Evolutionary conservation across 2,113 vertebrate genomes (phyloP).

Genomic region (Thalassoma bifasciatum): DNA sequence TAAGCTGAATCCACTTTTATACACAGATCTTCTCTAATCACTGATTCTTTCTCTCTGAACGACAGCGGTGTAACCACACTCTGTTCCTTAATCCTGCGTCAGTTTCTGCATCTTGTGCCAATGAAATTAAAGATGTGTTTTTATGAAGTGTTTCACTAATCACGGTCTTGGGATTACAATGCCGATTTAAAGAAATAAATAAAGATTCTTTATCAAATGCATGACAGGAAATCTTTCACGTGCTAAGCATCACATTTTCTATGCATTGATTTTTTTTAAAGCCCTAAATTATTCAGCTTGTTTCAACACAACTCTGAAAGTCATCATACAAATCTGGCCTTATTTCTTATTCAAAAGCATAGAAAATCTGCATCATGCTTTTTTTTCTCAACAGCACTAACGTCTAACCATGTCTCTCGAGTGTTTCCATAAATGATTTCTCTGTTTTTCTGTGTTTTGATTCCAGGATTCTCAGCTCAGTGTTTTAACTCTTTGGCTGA

Average conservation of each 20-base stretch:
- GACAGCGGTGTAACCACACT: constrained; percentile 69
- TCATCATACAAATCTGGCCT: not conserved
- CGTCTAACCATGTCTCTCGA: constrained; percentile 34
- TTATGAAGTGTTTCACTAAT: constrained; percentile 62
- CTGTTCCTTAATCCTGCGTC: constrained; percentile 55
- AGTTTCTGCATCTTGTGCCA: constrained; percentile 53
- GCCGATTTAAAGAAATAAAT: constrained; percentile 38
- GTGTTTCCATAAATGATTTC: constrained; percentile 18
- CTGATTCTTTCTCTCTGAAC: constrained; percentile 60
- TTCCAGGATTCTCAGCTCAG: constrained; percentile 65
- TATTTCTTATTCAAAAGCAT: no score
- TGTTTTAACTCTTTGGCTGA: constrained; percentile 53
- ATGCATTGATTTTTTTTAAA: not conserved
- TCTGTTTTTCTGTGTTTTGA: constrained; percentile 48
- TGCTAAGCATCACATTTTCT: constrained; percentile 65
- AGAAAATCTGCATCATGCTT: constrained; percentile 64
- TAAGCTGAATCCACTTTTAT: no score
- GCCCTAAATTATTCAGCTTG: not conserved
- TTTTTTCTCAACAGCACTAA: constrained; percentile 55
- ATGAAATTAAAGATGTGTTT: constrained; percentile 41
- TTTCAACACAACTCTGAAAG: constrained; percentile 10
- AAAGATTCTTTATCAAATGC: constrained; percentile 36
- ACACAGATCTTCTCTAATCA: constrained; percentile 21
- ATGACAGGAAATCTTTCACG: constrained; percentile 54
- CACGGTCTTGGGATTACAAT: constrained; percentile 34